These are phyloP conservation scores for Acanthurus lineatus DNA, from an alignment of 2,797 vertebrate genomes.

Conservation along the genomic window DNA sequence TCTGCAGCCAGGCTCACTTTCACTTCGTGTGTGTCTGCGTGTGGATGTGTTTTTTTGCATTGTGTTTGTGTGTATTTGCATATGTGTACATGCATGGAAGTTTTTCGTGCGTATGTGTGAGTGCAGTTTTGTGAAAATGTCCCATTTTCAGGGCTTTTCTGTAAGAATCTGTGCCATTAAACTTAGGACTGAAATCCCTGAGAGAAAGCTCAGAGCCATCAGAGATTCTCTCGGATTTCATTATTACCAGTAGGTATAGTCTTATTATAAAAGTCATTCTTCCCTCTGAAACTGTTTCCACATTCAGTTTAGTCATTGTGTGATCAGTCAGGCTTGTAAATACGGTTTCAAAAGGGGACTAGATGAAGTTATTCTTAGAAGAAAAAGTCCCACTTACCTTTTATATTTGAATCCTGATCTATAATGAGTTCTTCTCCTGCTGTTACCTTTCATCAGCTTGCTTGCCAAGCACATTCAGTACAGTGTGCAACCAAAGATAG, in stretches of 20 bases:
- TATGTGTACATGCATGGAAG: constrained; percentile 10
- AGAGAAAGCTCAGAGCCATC: not conserved
- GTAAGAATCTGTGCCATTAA: not conserved
- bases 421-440: constrained; percentile 79
- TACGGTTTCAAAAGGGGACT: constrained; percentile 32
- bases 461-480: constrained; percentile 81
- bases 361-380: constrained; percentile 61
- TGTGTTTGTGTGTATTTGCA: constrained; percentile 33
- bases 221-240: constrained; percentile 3
- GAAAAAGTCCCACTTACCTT: constrained; percentile 52
- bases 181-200: not conserved
- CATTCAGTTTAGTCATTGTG: constrained; percentile 34
- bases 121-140: not conserved
- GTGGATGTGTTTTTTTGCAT: not conserved
- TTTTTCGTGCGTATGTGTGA: not conserved
- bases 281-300: constrained; percentile 27
- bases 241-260: constrained; percentile 6
- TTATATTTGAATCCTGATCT: constrained; percentile 73
- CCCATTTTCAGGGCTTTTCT: not conserved
- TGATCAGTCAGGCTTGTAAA: constrained; percentile 20
- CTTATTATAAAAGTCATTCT: constrained; percentile 13
- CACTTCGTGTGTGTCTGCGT: constrained; percentile 28
- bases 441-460: constrained; percentile 80
- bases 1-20: constrained; percentile 68
- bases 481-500: constrained; percentile 79